Conservation (phyloP, 2,888 invertebrate genomes). For the Campaea margaritaria region DNA sequence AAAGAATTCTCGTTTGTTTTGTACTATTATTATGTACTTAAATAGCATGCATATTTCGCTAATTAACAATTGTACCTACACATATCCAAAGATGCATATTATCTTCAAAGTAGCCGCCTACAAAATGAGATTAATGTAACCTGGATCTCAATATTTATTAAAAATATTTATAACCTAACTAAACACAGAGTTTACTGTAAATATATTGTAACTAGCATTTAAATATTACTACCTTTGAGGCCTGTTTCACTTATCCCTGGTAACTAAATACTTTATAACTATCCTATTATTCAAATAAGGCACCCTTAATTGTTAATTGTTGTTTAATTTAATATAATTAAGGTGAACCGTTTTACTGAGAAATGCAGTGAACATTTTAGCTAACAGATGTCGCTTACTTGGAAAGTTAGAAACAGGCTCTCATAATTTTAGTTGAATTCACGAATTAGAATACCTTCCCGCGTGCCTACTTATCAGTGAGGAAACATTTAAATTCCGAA, state of each 20-base stretch:
- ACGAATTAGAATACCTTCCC: constrained; percentile 53
- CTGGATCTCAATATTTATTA: constrained; percentile 80
- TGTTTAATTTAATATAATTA: not conserved
- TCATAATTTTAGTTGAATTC: constrained; percentile 39
- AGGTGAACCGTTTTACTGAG: not conserved
- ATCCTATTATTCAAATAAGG: constrained; percentile 1
- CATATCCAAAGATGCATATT: constrained; percentile 24
- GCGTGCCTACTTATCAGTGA: constrained; percentile 75
- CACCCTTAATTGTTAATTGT: not conserved
- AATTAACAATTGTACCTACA: not conserved
- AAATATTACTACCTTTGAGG: constrained; percentile 29
- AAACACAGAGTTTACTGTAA: constrained; percentile 45
- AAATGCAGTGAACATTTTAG: not conserved
- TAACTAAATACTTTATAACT: not conserved
- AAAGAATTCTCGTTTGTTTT: too few relatives aligned
- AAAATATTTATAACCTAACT: constrained; percentile 70
- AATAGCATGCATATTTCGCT: constrained; percentile 3
- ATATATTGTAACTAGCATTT: constrained; percentile 44
- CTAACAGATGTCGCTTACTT: constrained; percentile 9
- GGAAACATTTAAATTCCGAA: constrained; percentile 55
- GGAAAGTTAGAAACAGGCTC: constrained; percentile 11
- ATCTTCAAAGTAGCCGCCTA: constrained; percentile 52
- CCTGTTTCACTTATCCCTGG: constrained; percentile 11
- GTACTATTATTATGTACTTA: not conserved
- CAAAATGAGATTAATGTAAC: constrained; percentile 79